Evolutionary conservation across 2,113 vertebrate genomes (phyloP).

Genomic region (Apeltes quadracus): DNA sequence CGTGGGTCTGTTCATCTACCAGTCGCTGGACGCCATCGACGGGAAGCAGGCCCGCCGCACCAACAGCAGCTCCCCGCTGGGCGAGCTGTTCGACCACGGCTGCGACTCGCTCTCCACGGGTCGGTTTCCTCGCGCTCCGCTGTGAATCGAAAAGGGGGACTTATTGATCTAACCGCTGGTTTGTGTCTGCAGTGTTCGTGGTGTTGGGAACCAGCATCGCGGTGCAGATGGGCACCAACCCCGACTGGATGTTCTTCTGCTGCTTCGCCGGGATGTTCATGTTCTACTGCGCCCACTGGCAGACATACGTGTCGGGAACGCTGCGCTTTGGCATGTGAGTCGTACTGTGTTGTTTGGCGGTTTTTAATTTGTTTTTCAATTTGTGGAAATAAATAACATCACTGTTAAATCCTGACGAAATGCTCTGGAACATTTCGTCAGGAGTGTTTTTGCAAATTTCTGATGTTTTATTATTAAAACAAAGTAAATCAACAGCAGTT

Average conservation of each 20-base stretch:
- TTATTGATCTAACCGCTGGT: no score
- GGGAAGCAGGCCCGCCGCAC: conserved; percentile 98
- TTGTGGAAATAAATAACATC: no score
- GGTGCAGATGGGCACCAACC: conserved; percentile 95
- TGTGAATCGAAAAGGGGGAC: not conserved
- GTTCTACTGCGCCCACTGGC: conserved; percentile 99
- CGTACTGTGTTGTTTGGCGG: not conserved
- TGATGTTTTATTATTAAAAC: no score
- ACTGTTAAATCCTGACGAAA: not conserved
- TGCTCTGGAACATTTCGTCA: no score
- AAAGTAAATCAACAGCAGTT: no score
- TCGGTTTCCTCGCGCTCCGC: conserved; percentile 51
- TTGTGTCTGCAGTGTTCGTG: conserved; percentile 90
- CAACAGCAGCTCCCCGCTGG: conserved; percentile 94
- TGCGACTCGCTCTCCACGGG: conserved; percentile 98
- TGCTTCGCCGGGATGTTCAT: conserved; percentile 98
- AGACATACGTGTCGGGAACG: conserved; percentile 97
- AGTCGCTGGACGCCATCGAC: conserved; percentile 97
- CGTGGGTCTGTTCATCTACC: conserved; percentile 95
- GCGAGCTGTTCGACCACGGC: conserved; percentile 98
- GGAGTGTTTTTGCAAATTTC: no score
- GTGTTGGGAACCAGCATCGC: conserved; percentile 97
- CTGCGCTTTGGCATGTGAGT: conserved; percentile 98
- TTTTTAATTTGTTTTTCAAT: not conserved
- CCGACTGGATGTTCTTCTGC: conserved; percentile 99